Conservation (phyloP, 2,113 vertebrate species). For the Rhinopomastus cyanomelas region DNA sequence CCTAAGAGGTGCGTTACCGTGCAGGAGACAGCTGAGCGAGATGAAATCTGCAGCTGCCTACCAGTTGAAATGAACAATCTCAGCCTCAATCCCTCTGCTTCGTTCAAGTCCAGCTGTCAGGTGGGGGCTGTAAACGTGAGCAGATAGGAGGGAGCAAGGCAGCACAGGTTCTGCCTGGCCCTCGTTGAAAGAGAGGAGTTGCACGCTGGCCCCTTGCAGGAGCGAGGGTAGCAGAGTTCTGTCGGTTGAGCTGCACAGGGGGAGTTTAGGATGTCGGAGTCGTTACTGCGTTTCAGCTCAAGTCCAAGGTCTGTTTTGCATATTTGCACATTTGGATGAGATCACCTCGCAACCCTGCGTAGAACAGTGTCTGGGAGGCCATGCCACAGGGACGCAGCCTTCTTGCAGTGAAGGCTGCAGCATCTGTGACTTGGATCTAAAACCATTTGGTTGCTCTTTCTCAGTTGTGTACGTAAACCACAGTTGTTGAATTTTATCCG, state of each 20-base stretch:
- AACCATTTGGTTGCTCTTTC: not conserved
- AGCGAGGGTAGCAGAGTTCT: not conserved
- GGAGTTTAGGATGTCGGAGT: not conserved
- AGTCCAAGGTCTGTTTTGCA: not conserved
- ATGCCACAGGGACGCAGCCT: not conserved
- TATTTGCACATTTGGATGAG: conserved; percentile 8
- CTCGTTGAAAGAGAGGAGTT: not conserved
- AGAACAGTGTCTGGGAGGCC: not conserved
- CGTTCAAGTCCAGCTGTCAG: not conserved
- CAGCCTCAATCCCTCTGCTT: not conserved
- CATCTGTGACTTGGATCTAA: not conserved
- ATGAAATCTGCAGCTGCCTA: not conserved
- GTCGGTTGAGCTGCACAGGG: not conserved
- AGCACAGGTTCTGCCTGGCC: not conserved
- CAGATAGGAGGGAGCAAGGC: not conserved
- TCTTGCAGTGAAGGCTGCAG: not conserved
- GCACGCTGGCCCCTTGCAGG: not conserved
- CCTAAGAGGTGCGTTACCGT: not conserved
- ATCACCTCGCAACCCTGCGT: fast-evolving
- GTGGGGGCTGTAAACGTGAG: not conserved
- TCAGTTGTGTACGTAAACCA: not conserved
- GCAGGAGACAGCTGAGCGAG: not conserved
- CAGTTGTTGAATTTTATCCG: not conserved
- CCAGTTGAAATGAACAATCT: not conserved
- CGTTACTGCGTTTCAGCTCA: not conserved